Conservation (phyloP, 2,113 vertebrate genomes). For the Apaloderma vittatum region DNA sequence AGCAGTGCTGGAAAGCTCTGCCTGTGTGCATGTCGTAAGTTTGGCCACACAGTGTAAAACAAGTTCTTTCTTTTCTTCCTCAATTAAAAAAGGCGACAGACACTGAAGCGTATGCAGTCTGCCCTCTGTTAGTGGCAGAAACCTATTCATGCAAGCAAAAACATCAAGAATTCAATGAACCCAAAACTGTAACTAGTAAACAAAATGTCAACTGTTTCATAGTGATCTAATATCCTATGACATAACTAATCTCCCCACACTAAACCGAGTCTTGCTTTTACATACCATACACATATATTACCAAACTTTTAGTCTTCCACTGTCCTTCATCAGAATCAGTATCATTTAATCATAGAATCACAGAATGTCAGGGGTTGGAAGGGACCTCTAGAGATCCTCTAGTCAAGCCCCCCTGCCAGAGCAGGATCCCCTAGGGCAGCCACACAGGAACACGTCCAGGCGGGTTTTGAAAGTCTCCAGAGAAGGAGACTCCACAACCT, state of each 20-base stretch:
- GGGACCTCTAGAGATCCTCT: too few relatives aligned
- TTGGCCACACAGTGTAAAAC: slow-evolving; percentile 86
- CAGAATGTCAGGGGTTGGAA: too few relatives aligned
- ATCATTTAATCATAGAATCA: not conserved
- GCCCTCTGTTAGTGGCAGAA: slow-evolving; percentile 88
- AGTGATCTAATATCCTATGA: not conserved
- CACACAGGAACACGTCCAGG: too few relatives aligned
- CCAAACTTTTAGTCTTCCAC: not conserved
- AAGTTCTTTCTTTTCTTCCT: slow-evolving; percentile 87
- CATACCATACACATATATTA: not conserved
- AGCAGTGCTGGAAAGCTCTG: slow-evolving; percentile 73
- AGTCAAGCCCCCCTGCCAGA: too few relatives aligned
- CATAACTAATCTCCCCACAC: not conserved
- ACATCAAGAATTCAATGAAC: not conserved
- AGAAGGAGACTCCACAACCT: too few relatives aligned
- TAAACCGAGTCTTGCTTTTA: not conserved
- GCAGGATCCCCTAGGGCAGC: too few relatives aligned
- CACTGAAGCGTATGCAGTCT: slow-evolving; percentile 90
- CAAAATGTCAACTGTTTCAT: not conserved
- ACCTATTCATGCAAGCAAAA: slow-evolving; percentile 74
- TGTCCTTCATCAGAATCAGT: not conserved
- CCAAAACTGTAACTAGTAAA: not conserved
- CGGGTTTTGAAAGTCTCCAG: too few relatives aligned
- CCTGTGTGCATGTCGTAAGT: slow-evolving; percentile 86
- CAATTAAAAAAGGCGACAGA: slow-evolving; percentile 85